A percentile compares a stretch with the other conserved stretches of the same genome.
phyloP scores from a whole-genome alignment of 2,797 vertebrate species.

The Chelon labrosus region DNA sequence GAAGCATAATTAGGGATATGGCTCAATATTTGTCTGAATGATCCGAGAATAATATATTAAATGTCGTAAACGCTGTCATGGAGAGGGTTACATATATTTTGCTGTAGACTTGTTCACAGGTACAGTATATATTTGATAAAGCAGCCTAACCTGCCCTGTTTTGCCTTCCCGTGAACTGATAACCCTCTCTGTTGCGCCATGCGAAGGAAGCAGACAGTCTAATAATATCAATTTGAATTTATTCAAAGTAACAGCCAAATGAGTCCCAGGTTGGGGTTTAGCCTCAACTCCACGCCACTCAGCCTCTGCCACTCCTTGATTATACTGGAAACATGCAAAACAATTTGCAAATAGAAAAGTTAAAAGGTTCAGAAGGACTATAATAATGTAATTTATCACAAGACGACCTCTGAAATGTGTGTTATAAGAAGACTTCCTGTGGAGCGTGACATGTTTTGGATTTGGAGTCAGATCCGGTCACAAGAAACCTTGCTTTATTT shows the following conservation, averaged over 20 bases:
- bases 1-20: background rate
- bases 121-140: background rate
- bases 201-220: constrained; percentile 65
- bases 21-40: background rate
- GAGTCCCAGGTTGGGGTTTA: constrained; percentile 42
- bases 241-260: constrained; percentile 80
- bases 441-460: constrained; percentile 4
- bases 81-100: background rate
- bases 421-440: background rate
- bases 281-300: constrained; percentile 2
- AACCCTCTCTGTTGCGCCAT: constrained; percentile 45
- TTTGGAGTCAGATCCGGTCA: constrained; percentile 31
- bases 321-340: constrained; percentile 13
- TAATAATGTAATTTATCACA: background rate
- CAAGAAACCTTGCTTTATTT: constrained; percentile 1
- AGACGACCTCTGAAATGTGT: background rate
- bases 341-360: constrained; percentile 14
- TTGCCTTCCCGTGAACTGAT: constrained; percentile 28
- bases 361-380: background rate
- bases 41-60: background rate
- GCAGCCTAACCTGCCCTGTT: background rate
- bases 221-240: constrained; percentile 74
- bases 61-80: too few species aligned
- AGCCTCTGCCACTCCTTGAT: constrained; percentile 23
- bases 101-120: background rate